Evolutionary conservation across 1,140 invertebrate species (phyloP).

Genomic region (Coptotermes formosanus): DNA sequence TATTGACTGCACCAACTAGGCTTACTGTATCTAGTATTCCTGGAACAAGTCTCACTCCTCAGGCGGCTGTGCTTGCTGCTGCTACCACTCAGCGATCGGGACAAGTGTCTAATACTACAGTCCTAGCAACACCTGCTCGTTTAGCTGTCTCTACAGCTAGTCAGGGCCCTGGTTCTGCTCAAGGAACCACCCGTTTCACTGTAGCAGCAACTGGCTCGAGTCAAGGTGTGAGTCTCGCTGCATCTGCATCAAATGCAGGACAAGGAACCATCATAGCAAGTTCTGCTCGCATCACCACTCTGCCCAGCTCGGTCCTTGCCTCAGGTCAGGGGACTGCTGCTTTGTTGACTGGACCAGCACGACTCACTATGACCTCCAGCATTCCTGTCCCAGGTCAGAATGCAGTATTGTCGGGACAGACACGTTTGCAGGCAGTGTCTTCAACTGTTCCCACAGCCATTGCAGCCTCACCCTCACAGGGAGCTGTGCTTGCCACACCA

Average conservation of each 20-base stretch:
- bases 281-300: neutral
- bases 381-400: neutral
- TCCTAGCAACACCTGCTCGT: neutral
- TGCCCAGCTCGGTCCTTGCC: neutral
- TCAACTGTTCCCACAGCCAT: conserved; percentile 8
- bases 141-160: neutral
- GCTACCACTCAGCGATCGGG: neutral
- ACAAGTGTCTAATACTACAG: neutral
- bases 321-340: neutral
- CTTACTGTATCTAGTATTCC: neutral
- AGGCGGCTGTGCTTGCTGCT: neutral
- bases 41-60: neutral
- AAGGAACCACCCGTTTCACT: neutral
- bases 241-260: neutral
- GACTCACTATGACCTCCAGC: conserved; percentile 7
- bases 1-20: neutral
- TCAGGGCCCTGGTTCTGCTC: neutral
- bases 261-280: conserved; percentile 10
- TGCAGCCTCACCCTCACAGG: conserved; percentile 1
- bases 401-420: neutral
- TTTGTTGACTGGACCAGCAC: neutral
- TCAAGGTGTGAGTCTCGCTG: neutral
- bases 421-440: neutral
- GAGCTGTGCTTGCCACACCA: conserved; percentile 1
- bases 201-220: neutral